Conservation (phyloP, 2,113 vertebrate species). For the Seriola rivoliana region DNA sequence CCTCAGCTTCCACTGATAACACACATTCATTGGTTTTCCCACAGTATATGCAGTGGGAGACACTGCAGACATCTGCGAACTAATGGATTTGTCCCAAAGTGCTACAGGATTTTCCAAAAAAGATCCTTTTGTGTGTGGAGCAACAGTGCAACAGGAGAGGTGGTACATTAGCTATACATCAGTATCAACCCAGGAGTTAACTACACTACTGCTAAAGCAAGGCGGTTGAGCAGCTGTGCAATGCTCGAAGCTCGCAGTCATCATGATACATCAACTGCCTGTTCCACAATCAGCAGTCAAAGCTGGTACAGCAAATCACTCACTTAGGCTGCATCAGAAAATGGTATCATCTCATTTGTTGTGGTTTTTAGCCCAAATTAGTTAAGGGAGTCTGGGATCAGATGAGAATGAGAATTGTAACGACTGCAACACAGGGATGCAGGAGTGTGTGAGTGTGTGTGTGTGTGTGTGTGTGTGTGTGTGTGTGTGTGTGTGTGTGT, state of each 20-base stretch:
- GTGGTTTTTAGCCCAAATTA: constrained; percentile 68
- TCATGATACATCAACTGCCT: constrained; percentile 30
- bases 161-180: neutral
- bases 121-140: constrained; percentile 15
- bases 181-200: constrained; percentile 24
- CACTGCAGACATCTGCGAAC: neutral
- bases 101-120: constrained; percentile 21
- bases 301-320: constrained; percentile 44
- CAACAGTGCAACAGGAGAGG: constrained; percentile 9
- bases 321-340: constrained; percentile 53
- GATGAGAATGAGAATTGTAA: constrained; percentile 50
- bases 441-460: constrained; percentile 29
- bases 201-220: constrained; percentile 2
- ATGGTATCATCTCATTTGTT: constrained; percentile 64
- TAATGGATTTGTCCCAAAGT: constrained; percentile 3
- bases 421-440: constrained; percentile 18
- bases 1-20: constrained; percentile 38
- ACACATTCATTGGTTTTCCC: constrained; percentile 46
- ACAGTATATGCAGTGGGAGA: constrained; percentile 22
- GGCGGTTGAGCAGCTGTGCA: constrained; percentile 15
- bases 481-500: neutral
- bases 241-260: neutral
- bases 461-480: constrained; percentile 3
- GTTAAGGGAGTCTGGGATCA: constrained; percentile 68
- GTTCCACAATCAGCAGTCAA: constrained; percentile 40